Base-by-base conservation (phyloP, 1,140 invertebrate genomes). In the Atta colombica region DNA sequence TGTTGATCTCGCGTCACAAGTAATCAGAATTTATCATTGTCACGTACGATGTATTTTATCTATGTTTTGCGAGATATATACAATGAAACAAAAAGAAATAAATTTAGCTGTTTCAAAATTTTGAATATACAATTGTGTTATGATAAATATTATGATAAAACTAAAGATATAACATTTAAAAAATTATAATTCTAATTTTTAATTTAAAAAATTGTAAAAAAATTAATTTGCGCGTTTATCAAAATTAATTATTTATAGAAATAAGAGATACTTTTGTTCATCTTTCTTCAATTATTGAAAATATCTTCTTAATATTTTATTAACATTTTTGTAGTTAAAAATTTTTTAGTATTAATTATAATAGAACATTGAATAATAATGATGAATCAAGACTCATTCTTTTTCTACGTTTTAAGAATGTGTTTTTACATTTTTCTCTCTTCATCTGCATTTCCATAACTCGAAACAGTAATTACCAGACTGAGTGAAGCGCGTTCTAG, bases 21-120 rank as follows among this genome's bases (percentile, higher is more conserved):
- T 51, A 80, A 80, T 69, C 28, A 53, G 14, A 68, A 80, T 80
- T 80, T 53, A 12, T 77, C 75, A 78, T n/a, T 68, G 45, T 80
- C 49, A 69, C 28, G 8, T 3, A 7, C 3, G 14, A 53, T 35
- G n/a, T 49, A 68, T 51, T 53, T 55, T 55, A n/a, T 35, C 14
- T 51, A n/a, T 14, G 25, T 51, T 78, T 63, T 49, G 60, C 18
- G 60, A 51, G 16, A 51, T 8, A 49, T 31, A 25, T 28, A 25
- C n/a, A 77, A 77, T 63, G 14, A 6, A 77, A n/a, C n/a, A n/a
- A 77, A 3, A 45, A 63, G 18, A 14, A 28, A 77, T 0, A 28
- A 16, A 31, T 10, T 35, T 77, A 61, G 6, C 55, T 45, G 0
- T 21, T 77, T 66, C n/a, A 6, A 65, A 65, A 53, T 78, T 77